Base-by-base conservation (phyloP, 2,888 invertebrate species). In the Scrobipalpa atriplicella region DNA sequence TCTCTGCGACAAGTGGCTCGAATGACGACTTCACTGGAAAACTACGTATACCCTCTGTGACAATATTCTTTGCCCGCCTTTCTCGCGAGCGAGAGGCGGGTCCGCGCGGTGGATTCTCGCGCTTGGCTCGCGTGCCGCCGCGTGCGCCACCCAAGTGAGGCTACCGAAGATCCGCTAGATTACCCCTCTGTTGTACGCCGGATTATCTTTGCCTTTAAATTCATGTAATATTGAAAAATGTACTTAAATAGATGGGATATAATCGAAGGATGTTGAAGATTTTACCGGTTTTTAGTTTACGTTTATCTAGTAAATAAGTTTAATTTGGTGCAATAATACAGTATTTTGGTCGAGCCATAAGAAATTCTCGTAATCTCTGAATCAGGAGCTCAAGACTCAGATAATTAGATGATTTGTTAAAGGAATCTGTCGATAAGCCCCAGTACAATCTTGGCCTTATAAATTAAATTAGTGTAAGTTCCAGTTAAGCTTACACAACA, bases 101-200 rank as follows among this genome's bases (percentile, higher is more conserved):
- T 75, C 73, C 79, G 75, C 77, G 75, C 76, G 76, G 76, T 78
- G 76, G 84, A 77, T 81, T 78, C 78, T 81, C 82, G 80, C 81
- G 80, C 81, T 47, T n/a, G 47, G 83, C 78, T 86, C 89, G 87
- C 87, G 89, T 89, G 89, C 86, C 83, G 71, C 62, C 78, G 78
- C 81, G 79, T 78, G 82, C 83, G 86, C 90, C 89, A 87, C 89
- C 89, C 89, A 90, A 79, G 84, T 82, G 78, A 76, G 72, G 84
- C 90, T 88, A 85, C 89, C 78, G 87, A 76, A 76, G 70, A 73
- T 74, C 60, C 64, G 19, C 39, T n/a, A 61, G 63, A 63, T 63
- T 66, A 66, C 62, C 61, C 65, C 65, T 56, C 54, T n/a, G 39
- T 11, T 36, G 16, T 21, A 60, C 60, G n/a, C 60, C 36, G 19